These are phyloP conservation scores for Lepidonotus clava DNA, from an alignment of 2,888 invertebrate species.

Conservation along the genomic window DNA sequence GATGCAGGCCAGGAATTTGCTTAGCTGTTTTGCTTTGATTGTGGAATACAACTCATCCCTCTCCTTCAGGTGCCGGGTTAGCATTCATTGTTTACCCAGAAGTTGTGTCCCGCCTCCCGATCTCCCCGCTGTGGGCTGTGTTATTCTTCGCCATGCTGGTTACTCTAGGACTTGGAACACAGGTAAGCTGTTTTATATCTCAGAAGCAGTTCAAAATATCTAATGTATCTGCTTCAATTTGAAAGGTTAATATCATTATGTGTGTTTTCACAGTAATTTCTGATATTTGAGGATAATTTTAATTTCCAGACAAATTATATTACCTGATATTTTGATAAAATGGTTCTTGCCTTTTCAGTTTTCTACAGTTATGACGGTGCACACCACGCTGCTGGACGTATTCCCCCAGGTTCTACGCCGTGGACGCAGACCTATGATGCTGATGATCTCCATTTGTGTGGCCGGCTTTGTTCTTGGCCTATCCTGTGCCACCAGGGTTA, in stretches of 20 bases:
- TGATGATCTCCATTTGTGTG: slow-evolving; percentile 74
- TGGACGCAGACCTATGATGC: slow-evolving; percentile 70
- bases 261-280: too few species aligned
- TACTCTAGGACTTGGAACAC: slow-evolving; percentile 73
- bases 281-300: too few species aligned
- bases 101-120: slow-evolving; percentile 87
- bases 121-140: slow-evolving; percentile 90
- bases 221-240: too few species aligned
- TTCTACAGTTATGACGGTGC: slow-evolving; percentile 82
- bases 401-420: slow-evolving; percentile 79
- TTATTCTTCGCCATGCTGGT: slow-evolving; percentile 79
- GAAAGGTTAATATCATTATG: too few species aligned
- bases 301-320: too few species aligned
- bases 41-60: too few species aligned
- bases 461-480: slow-evolving; percentile 79
- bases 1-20: too few species aligned
- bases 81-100: slow-evolving; percentile 94
- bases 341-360: slow-evolving; percentile 75
- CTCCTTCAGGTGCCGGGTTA: slow-evolving; percentile 83
- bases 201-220: background rate
- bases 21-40: too few species aligned
- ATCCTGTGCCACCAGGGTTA: slow-evolving; percentile 68
- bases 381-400: slow-evolving; percentile 82
- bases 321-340: background rate
- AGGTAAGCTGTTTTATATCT: slow-evolving; percentile 63